Evolutionary conservation across 2,888 invertebrate genomes (phyloP).

Genomic region (Meiosimyza decipiens): DNA sequence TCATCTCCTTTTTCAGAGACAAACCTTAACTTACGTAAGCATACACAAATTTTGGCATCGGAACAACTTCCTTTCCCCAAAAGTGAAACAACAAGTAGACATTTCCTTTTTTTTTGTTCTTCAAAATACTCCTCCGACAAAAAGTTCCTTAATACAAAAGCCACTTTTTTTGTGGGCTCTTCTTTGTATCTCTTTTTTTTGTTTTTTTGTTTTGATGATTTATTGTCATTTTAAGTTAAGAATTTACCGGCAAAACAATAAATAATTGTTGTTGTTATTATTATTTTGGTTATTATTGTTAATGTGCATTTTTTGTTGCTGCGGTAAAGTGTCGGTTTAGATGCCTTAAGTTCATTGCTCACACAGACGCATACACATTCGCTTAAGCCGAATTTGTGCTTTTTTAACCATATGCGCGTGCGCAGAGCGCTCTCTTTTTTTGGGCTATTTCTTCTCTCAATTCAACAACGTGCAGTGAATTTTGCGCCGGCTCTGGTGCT

Average conservation of each 20-base stretch:
- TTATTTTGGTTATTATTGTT: conserved; percentile 24
- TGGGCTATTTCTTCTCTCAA: background rate
- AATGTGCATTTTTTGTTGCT: background rate
- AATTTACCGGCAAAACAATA: conserved; percentile 61
- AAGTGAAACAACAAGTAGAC: too few relatives aligned
- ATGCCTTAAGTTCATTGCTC: background rate
- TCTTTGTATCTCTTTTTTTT: conserved; percentile 4
- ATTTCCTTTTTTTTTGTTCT: too few relatives aligned
- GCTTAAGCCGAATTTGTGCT: background rate
- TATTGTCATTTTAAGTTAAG: conserved; percentile 60
- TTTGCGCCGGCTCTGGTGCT: background rate
- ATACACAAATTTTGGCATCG: too few relatives aligned
- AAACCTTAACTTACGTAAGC: too few relatives aligned
- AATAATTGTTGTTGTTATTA: conserved; percentile 57
- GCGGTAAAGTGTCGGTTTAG: conserved; percentile 11
- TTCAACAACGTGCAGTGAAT: background rate
- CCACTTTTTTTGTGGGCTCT: background rate
- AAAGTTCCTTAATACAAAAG: too few relatives aligned
- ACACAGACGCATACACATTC: conserved; percentile 14
- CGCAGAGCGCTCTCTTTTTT: conserved; percentile 17
- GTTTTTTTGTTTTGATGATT: conserved; percentile 50
- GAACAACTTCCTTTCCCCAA: too few relatives aligned
- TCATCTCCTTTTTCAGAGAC: too few relatives aligned
- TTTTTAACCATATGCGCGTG: background rate
- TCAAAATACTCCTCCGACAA: too few relatives aligned